phyloP scores from a whole-genome alignment of 2,888 invertebrate species.

The Schizaphis graminum region DNA sequence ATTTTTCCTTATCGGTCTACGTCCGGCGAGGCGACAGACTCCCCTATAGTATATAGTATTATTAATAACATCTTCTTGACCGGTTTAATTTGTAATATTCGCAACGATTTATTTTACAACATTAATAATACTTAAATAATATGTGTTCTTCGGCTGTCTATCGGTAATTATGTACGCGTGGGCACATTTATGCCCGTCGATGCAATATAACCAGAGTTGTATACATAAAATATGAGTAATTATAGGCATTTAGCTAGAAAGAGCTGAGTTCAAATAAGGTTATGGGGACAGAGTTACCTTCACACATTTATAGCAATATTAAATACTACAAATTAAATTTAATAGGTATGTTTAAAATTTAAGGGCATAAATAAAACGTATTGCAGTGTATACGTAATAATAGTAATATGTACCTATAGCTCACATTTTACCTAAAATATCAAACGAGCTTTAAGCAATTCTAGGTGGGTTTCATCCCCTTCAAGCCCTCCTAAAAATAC shows the following conservation, averaged over 20 bases:
- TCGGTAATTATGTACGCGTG: background rate
- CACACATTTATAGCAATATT: background rate
- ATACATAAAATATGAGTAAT: background rate
- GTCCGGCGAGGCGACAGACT: background rate
- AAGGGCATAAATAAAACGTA: background rate
- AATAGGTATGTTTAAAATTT: background rate
- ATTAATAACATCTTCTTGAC: background rate
- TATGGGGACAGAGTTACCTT: background rate
- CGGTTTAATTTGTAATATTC: background rate
- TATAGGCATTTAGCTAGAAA: background rate
- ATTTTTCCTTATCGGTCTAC: background rate
- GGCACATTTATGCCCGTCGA: background rate
- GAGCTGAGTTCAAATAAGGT: background rate
- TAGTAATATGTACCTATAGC: background rate
- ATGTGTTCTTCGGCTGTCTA: background rate
- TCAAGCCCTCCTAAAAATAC: background rate
- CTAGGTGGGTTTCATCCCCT: background rate
- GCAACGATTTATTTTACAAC: background rate
- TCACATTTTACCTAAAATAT: background rate
- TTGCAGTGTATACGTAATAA: background rate
- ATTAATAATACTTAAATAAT: background rate
- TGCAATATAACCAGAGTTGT: background rate
- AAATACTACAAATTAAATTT: background rate
- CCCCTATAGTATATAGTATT: background rate
- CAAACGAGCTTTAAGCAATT: background rate